Evolutionary conservation across 2,888 invertebrate species (phyloP), one percentile per base, ranked within the genome.

Genomic region (Amblyjoppa fuscipennis): DNA sequence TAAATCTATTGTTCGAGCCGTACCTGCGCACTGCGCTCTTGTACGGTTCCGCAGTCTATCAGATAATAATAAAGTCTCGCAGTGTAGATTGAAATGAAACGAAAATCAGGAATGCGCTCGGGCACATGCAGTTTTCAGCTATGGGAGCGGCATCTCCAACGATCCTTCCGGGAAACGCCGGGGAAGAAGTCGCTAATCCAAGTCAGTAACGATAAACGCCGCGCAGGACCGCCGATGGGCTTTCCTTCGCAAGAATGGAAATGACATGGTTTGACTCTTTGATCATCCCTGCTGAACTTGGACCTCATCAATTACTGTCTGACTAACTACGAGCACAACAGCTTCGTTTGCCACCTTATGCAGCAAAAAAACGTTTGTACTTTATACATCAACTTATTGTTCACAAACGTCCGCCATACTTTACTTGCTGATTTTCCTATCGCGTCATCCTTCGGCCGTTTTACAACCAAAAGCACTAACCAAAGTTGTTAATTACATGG

Each of bases 1-100:
- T 87, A 82, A 87, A 87, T 85, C 80, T 81, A 74, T 84, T 85
- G 61, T 74, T 88, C 69, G 70, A 70, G 68, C 73, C 28, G 73
- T 49, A 49, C 45, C 45, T 49, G 45, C 45, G 13, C 45, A 16
- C 45, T 49, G 45, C 13, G 13, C 20, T 25, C 41, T 41, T 11
- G 25, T 6, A 70, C 3, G 20, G 59, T 25, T n/a, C 38, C 3
- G 7, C 41, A 38, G 56, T 66, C 51, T 81, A 49, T 84, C 71
- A 34, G 64, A 51, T 59, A 49, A 56, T 81, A 70, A 64, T 66
- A 70, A 78, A 34, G 38, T 77, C 34, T 45, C 20, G 41, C 51
- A 34, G 59, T 28, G 28, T 31, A 16, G 31, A 34, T 51, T 41
- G 71, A 84, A 66, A 51, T 45, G 45, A 49, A 45, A 75, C 45